Evolutionary conservation across 2,888 invertebrate species (phyloP).

Genomic region (Cordilura impudica): DNA sequence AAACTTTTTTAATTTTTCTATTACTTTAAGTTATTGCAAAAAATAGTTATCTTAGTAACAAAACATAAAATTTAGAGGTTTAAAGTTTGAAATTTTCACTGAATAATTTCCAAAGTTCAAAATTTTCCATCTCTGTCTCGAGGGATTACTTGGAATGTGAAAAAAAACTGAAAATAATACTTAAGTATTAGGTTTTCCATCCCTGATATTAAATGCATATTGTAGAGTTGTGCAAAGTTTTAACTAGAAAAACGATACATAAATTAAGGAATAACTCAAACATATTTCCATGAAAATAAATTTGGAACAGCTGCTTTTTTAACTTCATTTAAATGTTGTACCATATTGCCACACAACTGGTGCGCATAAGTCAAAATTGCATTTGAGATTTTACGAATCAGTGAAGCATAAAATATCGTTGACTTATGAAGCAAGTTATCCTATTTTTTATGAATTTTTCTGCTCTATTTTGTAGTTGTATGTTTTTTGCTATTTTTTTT

Average conservation of each 20-base stretch:
- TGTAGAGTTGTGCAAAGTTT: slow-evolving; percentile 2
- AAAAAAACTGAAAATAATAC: too few species aligned
- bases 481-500: not conserved
- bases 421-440: slow-evolving; percentile 10
- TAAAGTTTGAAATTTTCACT: too few species aligned
- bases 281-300: not conserved
- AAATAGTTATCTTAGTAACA: too few species aligned
- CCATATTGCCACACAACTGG: slow-evolving; percentile 26
- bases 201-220: too few species aligned
- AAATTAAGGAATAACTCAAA: slow-evolving; percentile 9
- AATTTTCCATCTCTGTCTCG: too few species aligned
- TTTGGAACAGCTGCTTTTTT: slow-evolving; percentile 3
- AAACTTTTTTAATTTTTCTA: too few species aligned
- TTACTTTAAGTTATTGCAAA: too few species aligned
- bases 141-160: too few species aligned
- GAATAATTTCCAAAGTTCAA: too few species aligned
- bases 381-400: slow-evolving; percentile 58
- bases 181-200: too few species aligned
- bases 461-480: not conserved
- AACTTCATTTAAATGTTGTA: not conserved
- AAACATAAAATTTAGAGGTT: too few species aligned
- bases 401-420: slow-evolving; percentile 56
- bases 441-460: not conserved
- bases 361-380: slow-evolving; percentile 50
- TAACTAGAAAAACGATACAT: slow-evolving; percentile 25